A percentile compares a stretch with the other conserved stretches of the same genome.
These are phyloP conservation scores for Coryphaenoides rupestris DNA, from an alignment of 2,113 vertebrate species.

Conservation along the genomic window DNA sequence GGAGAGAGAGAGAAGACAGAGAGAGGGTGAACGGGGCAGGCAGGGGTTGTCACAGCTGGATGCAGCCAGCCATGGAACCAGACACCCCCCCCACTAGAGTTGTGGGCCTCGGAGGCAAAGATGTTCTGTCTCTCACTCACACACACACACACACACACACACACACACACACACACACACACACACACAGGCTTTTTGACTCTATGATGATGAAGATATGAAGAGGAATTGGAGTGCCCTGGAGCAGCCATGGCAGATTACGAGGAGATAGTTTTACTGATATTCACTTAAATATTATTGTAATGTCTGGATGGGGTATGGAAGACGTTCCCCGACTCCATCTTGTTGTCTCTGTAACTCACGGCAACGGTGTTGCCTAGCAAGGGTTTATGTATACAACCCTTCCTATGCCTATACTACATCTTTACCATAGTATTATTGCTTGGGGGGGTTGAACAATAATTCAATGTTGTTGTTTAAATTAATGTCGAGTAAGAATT, in stretches of 20 bases:
- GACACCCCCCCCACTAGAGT: slow-evolving; percentile 36
- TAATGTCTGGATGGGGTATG: slow-evolving; percentile 44
- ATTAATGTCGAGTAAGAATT: no score
- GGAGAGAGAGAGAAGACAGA: background rate
- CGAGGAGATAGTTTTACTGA: background rate
- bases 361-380: background rate
- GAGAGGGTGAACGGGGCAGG: slow-evolving; percentile 1
- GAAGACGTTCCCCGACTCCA: slow-evolving; percentile 8
- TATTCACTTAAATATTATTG: slow-evolving; percentile 33
- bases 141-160: background rate
- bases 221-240: slow-evolving; percentile 53
- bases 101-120: slow-evolving; percentile 26
- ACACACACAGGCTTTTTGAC: slow-evolving; percentile 10
- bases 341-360: background rate
- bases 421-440: no score
- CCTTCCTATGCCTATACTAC: no score
- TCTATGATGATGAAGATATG: no score
- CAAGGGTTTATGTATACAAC: no score
- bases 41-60: slow-evolving; percentile 19
- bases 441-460: no score
- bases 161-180: no score
- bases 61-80: slow-evolving; percentile 28
- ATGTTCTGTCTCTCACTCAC: background rate
- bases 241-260: slow-evolving; percentile 52
- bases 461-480: no score